A percentile compares a stretch with the other conserved stretches of the same genome.
phyloP scores from a whole-genome alignment of 2,888 invertebrate genomes.

The Scelioninae gen. 1 region DNA sequence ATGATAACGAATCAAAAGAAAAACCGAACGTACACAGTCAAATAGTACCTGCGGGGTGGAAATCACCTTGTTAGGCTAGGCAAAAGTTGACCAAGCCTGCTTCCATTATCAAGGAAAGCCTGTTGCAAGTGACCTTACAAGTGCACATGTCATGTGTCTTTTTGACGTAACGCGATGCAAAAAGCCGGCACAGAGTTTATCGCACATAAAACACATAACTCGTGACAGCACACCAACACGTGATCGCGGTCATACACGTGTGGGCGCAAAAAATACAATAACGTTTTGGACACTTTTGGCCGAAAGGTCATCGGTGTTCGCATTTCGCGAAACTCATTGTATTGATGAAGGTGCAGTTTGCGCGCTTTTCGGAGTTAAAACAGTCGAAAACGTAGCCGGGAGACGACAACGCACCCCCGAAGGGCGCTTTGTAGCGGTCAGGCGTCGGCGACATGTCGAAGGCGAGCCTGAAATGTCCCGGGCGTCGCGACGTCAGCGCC shows the following conservation, averaged over 20 bases:
- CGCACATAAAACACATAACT: constrained; percentile 22
- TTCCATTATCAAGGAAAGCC: constrained; percentile 39
- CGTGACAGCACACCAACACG: constrained; percentile 46
- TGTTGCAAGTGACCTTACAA: constrained; percentile 46
- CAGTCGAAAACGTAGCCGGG: too few relatives aligned
- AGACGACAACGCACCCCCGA: constrained; percentile 78
- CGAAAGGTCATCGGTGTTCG: too few relatives aligned
- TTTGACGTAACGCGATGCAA: constrained; percentile 19
- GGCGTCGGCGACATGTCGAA: constrained; percentile 80
- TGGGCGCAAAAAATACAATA: too few relatives aligned
- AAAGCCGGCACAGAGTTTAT: constrained; percentile 34
- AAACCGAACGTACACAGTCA: too few relatives aligned
- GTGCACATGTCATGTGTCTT: constrained; percentile 53
- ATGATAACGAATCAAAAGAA: too few relatives aligned
- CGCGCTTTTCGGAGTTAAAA: constrained; percentile 32
- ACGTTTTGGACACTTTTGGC: too few relatives aligned
- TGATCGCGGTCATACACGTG: constrained; percentile 56
- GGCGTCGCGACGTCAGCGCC: constrained; percentile 82
- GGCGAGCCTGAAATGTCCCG: constrained; percentile 83
- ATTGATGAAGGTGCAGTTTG: constrained; percentile 35
- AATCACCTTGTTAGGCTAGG: too few relatives aligned
- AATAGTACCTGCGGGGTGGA: too few relatives aligned
- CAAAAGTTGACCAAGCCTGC: background rate
- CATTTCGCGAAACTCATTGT: too few relatives aligned
- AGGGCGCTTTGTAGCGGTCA: constrained; percentile 80